A percentile compares a stretch with the other conserved stretches of the same genome.
Conservation (phyloP, 2,113 vertebrate genomes). For the Hemicordylus capensis region DNA sequence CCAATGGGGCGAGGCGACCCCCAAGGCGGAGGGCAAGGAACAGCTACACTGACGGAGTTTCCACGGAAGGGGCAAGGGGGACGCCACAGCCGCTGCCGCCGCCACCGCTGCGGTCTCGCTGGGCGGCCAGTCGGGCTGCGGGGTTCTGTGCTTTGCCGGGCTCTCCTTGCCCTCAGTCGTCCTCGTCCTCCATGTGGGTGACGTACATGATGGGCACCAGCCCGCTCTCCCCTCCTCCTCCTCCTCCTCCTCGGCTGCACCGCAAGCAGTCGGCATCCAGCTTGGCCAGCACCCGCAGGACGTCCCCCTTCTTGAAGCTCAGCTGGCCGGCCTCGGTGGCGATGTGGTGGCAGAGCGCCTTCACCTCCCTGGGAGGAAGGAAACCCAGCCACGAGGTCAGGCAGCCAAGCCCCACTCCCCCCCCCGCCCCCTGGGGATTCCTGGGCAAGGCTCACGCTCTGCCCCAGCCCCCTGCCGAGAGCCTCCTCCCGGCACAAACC, state of each 20-base stretch:
- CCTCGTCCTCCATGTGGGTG: conserved; percentile 71
- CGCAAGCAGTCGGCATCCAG: conserved; percentile 89
- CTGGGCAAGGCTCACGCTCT: neutral
- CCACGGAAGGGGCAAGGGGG: conserved; percentile 56
- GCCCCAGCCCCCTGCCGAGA: no score
- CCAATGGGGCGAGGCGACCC: neutral
- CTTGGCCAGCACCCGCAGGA: conserved; percentile 82
- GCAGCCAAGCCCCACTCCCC: neutral
- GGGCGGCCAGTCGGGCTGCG: conserved; percentile 28
- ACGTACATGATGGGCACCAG: conserved; percentile 92
- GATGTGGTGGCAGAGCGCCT: conserved; percentile 90
- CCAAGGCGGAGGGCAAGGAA: conserved; percentile 59
- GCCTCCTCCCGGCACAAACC: no score
- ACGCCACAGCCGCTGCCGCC: conserved; percentile 57
- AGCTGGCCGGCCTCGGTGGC: conserved; percentile 90
- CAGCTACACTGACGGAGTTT: conserved; percentile 51
- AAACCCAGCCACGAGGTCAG: no score
- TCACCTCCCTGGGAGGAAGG: conserved; percentile 80
- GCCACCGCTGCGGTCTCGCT: conserved; percentile 14
- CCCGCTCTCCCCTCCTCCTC: conserved; percentile 78
- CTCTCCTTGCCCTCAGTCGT: conserved; percentile 56
- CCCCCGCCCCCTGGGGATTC: no score
- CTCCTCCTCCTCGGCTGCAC: conserved; percentile 82
- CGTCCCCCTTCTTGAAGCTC: conserved; percentile 92
- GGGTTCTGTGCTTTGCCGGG: neutral